Evolutionary conservation across 2,113 vertebrate genomes (phyloP).

Genomic region (Eclectus roratus): DNA sequence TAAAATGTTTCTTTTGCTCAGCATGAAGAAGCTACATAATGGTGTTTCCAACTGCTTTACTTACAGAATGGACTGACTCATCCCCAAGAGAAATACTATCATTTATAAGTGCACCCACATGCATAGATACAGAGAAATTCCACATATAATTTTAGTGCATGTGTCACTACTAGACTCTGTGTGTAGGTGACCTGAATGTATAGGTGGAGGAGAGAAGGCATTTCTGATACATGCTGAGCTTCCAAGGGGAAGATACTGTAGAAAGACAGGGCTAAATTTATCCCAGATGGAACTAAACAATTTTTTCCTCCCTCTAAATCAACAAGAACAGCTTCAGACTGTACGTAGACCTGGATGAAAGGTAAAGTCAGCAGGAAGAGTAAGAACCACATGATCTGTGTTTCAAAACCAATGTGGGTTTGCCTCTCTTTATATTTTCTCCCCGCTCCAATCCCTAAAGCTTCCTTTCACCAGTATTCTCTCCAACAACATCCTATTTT

Average conservation of each 20-base stretch:
- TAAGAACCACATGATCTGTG: neutral
- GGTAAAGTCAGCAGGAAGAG: neutral
- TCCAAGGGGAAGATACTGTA: neutral
- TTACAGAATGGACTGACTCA: neutral
- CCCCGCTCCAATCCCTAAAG: neutral
- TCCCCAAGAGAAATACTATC: neutral
- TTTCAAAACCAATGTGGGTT: neutral
- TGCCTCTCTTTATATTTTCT: neutral
- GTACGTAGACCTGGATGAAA: neutral
- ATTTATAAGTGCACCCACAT: accelerated
- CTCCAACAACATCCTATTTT: neutral
- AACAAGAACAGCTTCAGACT: neutral
- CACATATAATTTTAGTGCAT: neutral
- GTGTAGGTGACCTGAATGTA: neutral
- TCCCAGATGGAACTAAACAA: neutral
- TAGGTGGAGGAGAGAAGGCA: neutral
- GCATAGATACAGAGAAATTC: neutral
- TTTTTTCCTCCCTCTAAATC: neutral
- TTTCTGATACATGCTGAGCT: neutral
- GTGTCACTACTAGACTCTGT: neutral
- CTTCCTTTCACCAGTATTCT: neutral
- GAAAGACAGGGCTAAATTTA: neutral
- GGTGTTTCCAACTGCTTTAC: neutral
- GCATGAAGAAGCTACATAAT: neutral
- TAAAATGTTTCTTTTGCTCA: neutral